Evolutionary conservation across 1,140 invertebrate species (phyloP).

Genomic region (Temnothorax nylanderi): DNA sequence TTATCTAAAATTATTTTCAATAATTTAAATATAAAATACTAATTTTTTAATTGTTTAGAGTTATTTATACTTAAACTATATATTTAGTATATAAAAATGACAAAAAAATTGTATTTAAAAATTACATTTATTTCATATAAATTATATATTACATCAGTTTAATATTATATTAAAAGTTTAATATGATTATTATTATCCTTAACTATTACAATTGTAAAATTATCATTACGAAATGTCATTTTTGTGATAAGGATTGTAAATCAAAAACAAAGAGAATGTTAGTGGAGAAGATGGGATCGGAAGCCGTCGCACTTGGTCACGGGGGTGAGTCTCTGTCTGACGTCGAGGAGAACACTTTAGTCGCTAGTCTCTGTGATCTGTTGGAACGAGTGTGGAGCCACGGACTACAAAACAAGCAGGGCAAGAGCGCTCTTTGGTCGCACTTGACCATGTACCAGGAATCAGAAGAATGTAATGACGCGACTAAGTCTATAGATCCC

Average conservation of each 20-base stretch:
- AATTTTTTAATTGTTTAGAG: neutral
- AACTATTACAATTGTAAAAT: conserved; percentile 23
- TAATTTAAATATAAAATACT: neutral
- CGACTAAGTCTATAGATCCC: conserved; percentile 91
- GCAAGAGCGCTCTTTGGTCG: conserved; percentile 98
- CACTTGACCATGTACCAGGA: conserved; percentile 96
- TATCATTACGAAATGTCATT: conserved; percentile 21
- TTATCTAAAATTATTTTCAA: neutral
- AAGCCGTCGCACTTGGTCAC: conserved; percentile 94
- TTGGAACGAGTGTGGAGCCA: conserved; percentile 99
- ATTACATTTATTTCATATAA: neutral
- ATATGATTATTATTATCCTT: neutral
- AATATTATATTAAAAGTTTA: neutral
- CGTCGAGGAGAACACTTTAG: conserved; percentile 98
- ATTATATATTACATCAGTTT: neutral
- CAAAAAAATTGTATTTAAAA: neutral
- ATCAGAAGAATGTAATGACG: conserved; percentile 92
- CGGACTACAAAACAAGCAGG: conserved; percentile 97
- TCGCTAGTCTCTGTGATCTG: conserved; percentile 98
- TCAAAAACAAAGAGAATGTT: conserved; percentile 98
- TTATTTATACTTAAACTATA: neutral
- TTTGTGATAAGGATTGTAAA: conserved; percentile 91
- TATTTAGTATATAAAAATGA: neutral
- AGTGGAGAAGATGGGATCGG: conserved; percentile 98
- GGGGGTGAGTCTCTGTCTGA: conserved; percentile 87